Evolutionary conservation across 2,888 invertebrate genomes (phyloP).

Genomic region (Altica lythri): DNA sequence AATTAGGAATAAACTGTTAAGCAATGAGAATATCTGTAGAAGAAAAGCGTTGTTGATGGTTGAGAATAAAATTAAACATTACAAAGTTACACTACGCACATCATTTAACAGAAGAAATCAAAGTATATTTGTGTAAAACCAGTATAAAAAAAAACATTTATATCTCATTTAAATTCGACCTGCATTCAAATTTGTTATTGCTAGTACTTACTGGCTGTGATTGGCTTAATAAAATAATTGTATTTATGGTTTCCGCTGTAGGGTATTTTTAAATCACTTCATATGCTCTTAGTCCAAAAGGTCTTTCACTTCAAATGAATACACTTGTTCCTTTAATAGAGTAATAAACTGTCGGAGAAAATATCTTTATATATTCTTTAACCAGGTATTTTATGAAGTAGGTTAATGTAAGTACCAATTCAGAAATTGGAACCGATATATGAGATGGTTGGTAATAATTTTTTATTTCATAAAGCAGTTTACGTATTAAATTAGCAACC

Average conservation of each 20-base stretch:
- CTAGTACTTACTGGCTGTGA: constrained; percentile 3
- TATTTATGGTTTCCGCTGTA: constrained; percentile 13
- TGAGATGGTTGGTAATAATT: too few relatives aligned
- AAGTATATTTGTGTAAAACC: neutral
- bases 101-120: too few relatives aligned
- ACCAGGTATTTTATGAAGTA: constrained; percentile 7
- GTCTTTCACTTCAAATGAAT: constrained; percentile 10
- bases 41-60: too few relatives aligned
- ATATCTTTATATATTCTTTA: constrained; percentile 2
- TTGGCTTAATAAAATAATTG: constrained; percentile 12
- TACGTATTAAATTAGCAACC: too few relatives aligned
- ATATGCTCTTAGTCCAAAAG: constrained; percentile 4
- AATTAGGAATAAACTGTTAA: too few relatives aligned
- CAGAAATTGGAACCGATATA: too few relatives aligned
- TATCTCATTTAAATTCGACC: constrained; percentile 12
- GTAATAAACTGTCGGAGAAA: constrained; percentile 3
- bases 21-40: too few relatives aligned
- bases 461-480: too few relatives aligned
- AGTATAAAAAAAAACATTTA: neutral
- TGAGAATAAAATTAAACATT: too few relatives aligned
- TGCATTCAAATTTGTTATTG: constrained; percentile 10
- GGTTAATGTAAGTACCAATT: constrained; percentile 7
- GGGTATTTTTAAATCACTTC: constrained; percentile 10
- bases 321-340: constrained; percentile 1
- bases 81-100: too few relatives aligned